Evolutionary conservation across 1,140 invertebrate species (phyloP).

Genomic region (Trissolcus basalis): DNA sequence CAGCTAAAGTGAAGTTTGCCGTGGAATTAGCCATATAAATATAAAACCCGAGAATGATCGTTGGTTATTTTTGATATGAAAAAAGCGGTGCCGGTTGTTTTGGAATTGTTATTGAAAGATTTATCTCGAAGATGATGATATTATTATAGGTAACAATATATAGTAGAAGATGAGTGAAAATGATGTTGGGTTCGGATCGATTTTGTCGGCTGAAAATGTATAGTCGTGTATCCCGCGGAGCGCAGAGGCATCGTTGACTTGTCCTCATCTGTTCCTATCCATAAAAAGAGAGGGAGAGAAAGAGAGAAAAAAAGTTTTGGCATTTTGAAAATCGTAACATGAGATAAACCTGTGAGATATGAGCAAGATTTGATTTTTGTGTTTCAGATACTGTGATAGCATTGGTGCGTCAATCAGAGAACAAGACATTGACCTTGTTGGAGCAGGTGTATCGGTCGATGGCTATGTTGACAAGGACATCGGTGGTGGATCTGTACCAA

Average conservation of each 20-base stretch:
- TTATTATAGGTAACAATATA: too few species aligned
- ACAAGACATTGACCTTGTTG: conserved; percentile 85
- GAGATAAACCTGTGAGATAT: not conserved
- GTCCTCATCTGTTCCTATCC: too few species aligned
- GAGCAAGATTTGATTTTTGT: not conserved
- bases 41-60: too few species aligned
- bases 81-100: too few species aligned
- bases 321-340: not conserved
- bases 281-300: too few species aligned
- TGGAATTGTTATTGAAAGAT: too few species aligned
- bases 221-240: conserved; percentile 50
- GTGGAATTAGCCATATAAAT: too few species aligned
- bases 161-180: conserved; percentile 39
- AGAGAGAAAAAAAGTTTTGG: too few species aligned
- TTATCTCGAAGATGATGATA: too few species aligned
- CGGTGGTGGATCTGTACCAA: conserved; percentile 82
- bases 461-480: conserved; percentile 79
- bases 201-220: conserved; percentile 57
- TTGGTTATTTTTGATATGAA: too few species aligned
- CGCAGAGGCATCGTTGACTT: conserved; percentile 52
- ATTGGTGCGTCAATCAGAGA: conserved; percentile 84
- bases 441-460: conserved; percentile 85
- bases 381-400: conserved; percentile 85
- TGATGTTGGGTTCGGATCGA: conserved; percentile 52
- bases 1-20: too few species aligned